Base-by-base conservation (phyloP, 2,113 vertebrate species). In the Clinocottus analis region DNA sequence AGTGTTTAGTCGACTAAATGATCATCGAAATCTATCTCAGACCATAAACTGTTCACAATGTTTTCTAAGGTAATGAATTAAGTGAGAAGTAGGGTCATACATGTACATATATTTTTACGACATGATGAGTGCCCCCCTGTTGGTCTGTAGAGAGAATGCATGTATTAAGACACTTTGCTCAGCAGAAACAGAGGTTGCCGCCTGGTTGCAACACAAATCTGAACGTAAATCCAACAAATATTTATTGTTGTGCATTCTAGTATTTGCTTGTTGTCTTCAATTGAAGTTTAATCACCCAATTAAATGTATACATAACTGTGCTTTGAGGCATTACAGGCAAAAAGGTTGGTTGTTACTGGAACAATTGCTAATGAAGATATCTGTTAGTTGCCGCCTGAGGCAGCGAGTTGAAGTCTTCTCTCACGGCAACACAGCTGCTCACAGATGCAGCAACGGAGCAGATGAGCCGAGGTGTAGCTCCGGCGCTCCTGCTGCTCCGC, bases 401-500 rank as follows among this genome's bases (percentile, higher is more conserved):
- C 53, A 31, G 76, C 53, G 21, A 7, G 68, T 29, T 75, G 78
- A 86, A 77, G 75, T 62, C 51, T 47, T 62, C 78, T 43, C 72
- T 53, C 63, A 35, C 37, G 14, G 81, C 37, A 29, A 70, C 65
- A 56, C 85, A 73, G 80, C 53, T 73, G 75, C 78, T 83, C 76
- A 11, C 79, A 75, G 88, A 77, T 82, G 73, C 85, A 81, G n/a
- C 64, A 19, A 10, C 65, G 67, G 76, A 60, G 59, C 72, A 78
- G 39, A 79, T 78, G 79, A 82, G 80, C 63, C 14, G 67, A 59
- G 70, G 55, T 60, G 64, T n/a, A 49, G 41, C 66, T 72, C 45
- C 72, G 27, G 35, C 59, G 77, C 82, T 27, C 67, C 79, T 41
- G 82, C 77, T 51, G 75, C 76, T 77, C 60, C 43, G 23, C 72